phyloP scores from a whole-genome alignment of 2,113 vertebrate genomes.

The Podarcis raffonei region DNA sequence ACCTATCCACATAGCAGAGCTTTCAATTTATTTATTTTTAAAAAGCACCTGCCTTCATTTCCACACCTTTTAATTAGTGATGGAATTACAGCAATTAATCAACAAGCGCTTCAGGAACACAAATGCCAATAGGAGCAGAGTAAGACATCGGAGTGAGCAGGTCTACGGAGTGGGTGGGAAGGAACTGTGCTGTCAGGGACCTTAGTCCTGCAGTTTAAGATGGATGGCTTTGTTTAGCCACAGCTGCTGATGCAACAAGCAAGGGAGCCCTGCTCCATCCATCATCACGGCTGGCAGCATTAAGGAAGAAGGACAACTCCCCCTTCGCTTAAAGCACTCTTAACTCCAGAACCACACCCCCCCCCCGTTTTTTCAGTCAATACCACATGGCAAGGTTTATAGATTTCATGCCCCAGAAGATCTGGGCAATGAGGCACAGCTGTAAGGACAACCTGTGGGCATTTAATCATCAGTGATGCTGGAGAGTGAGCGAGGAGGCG shows the following conservation, averaged over 20 bases:
- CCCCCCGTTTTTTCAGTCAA: neutral
- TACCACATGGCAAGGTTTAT: neutral
- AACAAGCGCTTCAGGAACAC: neutral
- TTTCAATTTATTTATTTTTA: neutral
- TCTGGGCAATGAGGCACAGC: neutral
- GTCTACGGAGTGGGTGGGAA: neutral
- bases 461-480: neutral
- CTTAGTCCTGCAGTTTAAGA: neutral
- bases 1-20: neutral
- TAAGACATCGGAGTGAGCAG: neutral
- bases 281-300: neutral
- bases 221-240: slow-evolving; percentile 4
- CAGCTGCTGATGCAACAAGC: neutral
- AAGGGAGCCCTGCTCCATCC: neutral
- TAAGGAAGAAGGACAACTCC: neutral
- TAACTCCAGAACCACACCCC: neutral
- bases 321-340: neutral
- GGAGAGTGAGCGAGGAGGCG: too few species aligned
- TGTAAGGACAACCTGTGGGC: too few species aligned
- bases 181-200: neutral
- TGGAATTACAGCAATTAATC: slow-evolving; percentile 24
- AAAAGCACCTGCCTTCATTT: neutral
- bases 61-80: neutral
- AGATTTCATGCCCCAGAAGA: neutral
- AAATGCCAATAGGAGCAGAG: neutral